These are phyloP conservation scores for Syngnathoides biaculeatus DNA, from an alignment of 2,113 vertebrate species.

Conservation along the genomic window DNA sequence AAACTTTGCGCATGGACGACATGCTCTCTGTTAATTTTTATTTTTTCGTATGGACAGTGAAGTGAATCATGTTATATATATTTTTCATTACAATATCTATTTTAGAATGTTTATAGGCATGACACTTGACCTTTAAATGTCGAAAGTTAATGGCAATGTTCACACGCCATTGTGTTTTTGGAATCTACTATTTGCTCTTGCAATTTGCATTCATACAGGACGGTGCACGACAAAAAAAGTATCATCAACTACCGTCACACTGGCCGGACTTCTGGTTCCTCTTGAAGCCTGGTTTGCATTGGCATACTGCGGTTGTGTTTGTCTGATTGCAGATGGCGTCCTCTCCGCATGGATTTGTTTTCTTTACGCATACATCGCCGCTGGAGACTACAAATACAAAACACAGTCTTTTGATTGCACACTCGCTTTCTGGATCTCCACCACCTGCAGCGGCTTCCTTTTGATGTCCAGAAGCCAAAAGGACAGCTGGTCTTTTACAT, in stretches of 20 bases:
- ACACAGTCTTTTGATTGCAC: slow-evolving; percentile 56
- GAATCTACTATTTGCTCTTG: too few species aligned
- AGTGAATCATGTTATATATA: too few species aligned
- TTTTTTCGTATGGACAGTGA: too few species aligned
- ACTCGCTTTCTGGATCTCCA: slow-evolving; percentile 19
- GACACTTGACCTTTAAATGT: too few species aligned
- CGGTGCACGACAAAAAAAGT: neutral
- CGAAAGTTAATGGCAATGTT: neutral
- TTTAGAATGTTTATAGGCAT: too few species aligned
- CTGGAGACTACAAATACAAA: slow-evolving; percentile 73
- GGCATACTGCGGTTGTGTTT: slow-evolving; percentile 82
- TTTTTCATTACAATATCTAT: too few species aligned
- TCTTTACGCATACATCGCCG: slow-evolving; percentile 86
- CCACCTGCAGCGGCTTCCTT: slow-evolving; percentile 51
- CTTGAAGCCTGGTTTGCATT: slow-evolving; percentile 91
- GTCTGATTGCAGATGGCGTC: slow-evolving; percentile 93
- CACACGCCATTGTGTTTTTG: too few species aligned
- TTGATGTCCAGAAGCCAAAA: slow-evolving; percentile 52
- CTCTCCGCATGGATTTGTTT: slow-evolving; percentile 89
- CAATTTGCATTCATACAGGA: neutral
- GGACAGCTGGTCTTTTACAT: slow-evolving; percentile 34
- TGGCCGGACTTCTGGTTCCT: slow-evolving; percentile 83
- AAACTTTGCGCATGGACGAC: too few species aligned
- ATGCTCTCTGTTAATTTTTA: too few species aligned
- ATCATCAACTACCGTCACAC: slow-evolving; percentile 84